A percentile compares a stretch with the other conserved stretches of the same genome.
Conservation (phyloP, 1,140 invertebrate species). For the Drosophila paulistorum region DNA sequence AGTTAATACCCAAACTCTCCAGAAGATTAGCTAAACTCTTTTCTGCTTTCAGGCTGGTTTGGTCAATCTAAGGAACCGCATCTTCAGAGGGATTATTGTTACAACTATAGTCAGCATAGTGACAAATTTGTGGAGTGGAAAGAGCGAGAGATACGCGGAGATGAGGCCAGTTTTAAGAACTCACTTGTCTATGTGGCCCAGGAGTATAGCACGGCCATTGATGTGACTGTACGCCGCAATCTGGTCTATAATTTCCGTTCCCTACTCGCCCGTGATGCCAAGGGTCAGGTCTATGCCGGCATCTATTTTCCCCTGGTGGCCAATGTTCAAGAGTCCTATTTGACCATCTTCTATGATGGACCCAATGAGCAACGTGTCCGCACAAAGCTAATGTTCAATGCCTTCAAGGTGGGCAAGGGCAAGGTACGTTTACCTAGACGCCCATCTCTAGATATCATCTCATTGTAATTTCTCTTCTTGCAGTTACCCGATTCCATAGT, state of each 20-base stretch:
- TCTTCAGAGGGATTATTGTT: constrained; percentile 92
- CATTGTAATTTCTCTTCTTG: constrained; percentile 10
- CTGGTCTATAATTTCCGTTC: constrained; percentile 94
- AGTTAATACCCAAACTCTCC: constrained; percentile 11
- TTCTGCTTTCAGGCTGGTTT: constrained; percentile 87
- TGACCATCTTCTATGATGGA: constrained; percentile 92
- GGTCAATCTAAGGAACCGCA: constrained; percentile 89
- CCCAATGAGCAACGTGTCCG: constrained; percentile 85
- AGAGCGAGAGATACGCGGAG: constrained; percentile 87
- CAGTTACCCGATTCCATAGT: constrained; percentile 86
- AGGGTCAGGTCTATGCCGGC: constrained; percentile 91
- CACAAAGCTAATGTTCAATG: constrained; percentile 88
- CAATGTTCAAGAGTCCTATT: constrained; percentile 85
- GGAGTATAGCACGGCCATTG: constrained; percentile 91
- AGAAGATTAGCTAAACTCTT: background rate
- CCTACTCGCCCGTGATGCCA: constrained; percentile 90
- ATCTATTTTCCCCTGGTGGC: constrained; percentile 90
- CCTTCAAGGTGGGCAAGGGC: constrained; percentile 86
- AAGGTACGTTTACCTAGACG: constrained; percentile 84
- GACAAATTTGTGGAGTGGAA: constrained; percentile 92
- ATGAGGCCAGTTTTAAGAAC: constrained; percentile 85
- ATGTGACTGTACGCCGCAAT: constrained; percentile 94
- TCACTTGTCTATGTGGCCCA: constrained; percentile 90
- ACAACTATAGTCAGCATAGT: constrained; percentile 87
- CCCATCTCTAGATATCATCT: background rate